Conservation (phyloP, 2,797 vertebrate species). For the Acipenser ruthenus region DNA sequence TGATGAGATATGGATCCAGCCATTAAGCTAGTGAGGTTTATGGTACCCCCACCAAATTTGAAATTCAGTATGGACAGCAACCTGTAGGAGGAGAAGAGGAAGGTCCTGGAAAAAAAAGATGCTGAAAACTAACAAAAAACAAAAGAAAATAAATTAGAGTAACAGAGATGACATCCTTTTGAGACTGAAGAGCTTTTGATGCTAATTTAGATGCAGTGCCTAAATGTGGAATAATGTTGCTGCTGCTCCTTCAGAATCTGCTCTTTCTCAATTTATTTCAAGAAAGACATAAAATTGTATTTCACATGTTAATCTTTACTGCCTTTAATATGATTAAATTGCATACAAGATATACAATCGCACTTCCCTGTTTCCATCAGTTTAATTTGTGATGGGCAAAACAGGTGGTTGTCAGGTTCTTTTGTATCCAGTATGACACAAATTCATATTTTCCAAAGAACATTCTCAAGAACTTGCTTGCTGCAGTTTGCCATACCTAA, state of each 20-base stretch:
- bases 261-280: too few species aligned
- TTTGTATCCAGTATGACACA: too few species aligned
- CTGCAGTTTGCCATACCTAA: too few species aligned
- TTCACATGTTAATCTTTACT: too few species aligned
- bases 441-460: too few species aligned
- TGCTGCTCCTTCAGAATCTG: conserved; percentile 1
- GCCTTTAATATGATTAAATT: too few species aligned
- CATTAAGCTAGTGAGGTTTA: neutral
- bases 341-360: too few species aligned
- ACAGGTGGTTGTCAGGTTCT: too few species aligned
- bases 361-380: too few species aligned
- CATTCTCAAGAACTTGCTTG: too few species aligned
- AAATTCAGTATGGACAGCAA: neutral
- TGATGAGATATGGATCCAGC: conserved; percentile 53
- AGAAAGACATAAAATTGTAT: too few species aligned
- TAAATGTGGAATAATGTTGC: neutral
- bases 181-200: neutral
- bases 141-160: neutral
- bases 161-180: neutral
- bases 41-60: neutral
- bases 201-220: conserved; percentile 3
- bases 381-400: too few species aligned
- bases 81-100: neutral
- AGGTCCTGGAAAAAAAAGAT: neutral
- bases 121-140: neutral